phyloP scores from a whole-genome alignment of 2,797 vertebrate species.

The Pseudochromis fuscus region DNA sequence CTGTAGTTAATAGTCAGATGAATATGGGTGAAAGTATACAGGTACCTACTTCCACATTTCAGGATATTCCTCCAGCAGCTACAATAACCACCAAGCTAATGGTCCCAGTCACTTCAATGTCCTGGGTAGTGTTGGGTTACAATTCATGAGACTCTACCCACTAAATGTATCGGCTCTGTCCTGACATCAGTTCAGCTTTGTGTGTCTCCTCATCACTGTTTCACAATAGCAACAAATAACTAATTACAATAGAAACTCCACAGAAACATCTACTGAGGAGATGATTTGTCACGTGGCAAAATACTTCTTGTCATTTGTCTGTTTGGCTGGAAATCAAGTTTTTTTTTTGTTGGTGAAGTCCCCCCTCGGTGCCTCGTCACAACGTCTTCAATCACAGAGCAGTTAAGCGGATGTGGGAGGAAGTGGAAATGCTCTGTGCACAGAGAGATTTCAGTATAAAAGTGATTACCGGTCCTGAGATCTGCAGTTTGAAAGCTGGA shows the following conservation, averaged over 20 bases:
- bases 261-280: slow-evolving; percentile 33
- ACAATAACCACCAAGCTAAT: too few relatives aligned
- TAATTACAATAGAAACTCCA: slow-evolving; percentile 54
- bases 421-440: slow-evolving; percentile 13
- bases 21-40: too few relatives aligned
- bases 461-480: slow-evolving; percentile 22
- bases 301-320: slow-evolving; percentile 37
- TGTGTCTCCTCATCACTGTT: too few relatives aligned
- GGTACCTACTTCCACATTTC: too few relatives aligned
- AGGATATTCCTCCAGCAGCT: too few relatives aligned
- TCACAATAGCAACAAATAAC: slow-evolving; percentile 40
- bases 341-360: slow-evolving; percentile 29
- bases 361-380: neutral
- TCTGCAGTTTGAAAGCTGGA: slow-evolving; percentile 41
- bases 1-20: too few relatives aligned
- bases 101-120: too few relatives aligned
- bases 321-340: slow-evolving; percentile 16
- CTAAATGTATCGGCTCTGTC: too few relatives aligned
- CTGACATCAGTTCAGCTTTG: too few relatives aligned
- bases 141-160: too few relatives aligned
- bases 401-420: slow-evolving; percentile 19
- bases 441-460: slow-evolving; percentile 41
- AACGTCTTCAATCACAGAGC: slow-evolving; percentile 20
- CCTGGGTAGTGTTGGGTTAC: too few relatives aligned
- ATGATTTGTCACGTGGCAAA: slow-evolving; percentile 55